phyloP scores from a whole-genome alignment of 2,797 vertebrate genomes.

The Hippoglossus hippoglossus region DNA sequence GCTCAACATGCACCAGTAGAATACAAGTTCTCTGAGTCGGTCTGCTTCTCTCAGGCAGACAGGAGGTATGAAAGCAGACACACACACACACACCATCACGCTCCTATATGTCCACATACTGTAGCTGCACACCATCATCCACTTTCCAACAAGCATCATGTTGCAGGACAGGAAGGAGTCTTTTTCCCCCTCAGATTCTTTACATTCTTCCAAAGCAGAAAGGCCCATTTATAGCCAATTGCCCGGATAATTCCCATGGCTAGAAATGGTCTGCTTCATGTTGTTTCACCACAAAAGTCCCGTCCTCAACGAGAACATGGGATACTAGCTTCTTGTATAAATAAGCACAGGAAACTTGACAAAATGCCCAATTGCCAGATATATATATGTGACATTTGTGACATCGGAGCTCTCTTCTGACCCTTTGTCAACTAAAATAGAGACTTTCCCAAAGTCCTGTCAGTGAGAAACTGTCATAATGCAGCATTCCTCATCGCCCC shows the following conservation, averaged over 20 bases:
- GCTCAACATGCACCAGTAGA: conserved; percentile 22
- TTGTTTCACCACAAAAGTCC: conserved; percentile 52
- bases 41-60: conserved; percentile 14
- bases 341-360: conserved; percentile 39
- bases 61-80: not conserved
- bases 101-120: conserved; percentile 12
- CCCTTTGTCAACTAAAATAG: conserved; percentile 46
- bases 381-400: conserved; percentile 22
- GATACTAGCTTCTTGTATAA: conserved; percentile 49
- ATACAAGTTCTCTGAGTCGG: conserved; percentile 27
- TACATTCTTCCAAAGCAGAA: conserved; percentile 71
- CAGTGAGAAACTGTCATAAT: conserved; percentile 41
- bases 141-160: conserved; percentile 38
- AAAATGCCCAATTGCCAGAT: conserved; percentile 24
- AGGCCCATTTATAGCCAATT: conserved; percentile 79
- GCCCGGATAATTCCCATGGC: conserved; percentile 66
- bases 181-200: conserved; percentile 76
- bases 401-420: conserved; percentile 17
- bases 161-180: conserved; percentile 72
- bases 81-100: not conserved
- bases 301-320: conserved; percentile 7
- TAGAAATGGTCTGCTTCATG: conserved; percentile 47
- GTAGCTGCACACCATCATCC: conserved; percentile 18
- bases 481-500: conserved; percentile 35
- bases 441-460: conserved; percentile 21